These are phyloP conservation scores for Carlito syrichta DNA, from an alignment of 2,113 vertebrate genomes.

Conservation along the genomic window DNA sequence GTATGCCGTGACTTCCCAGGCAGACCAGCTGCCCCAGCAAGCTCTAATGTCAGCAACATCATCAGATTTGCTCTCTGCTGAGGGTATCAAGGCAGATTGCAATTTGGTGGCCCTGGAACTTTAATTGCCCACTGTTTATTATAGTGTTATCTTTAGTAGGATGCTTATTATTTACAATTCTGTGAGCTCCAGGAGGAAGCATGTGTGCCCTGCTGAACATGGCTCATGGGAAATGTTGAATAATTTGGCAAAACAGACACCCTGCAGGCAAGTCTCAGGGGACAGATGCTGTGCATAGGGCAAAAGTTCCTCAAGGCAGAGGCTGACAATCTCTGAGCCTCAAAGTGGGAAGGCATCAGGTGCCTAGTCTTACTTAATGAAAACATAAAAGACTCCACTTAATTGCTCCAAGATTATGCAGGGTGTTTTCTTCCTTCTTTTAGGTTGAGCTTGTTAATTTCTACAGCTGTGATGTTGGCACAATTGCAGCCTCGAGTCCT, in stretches of 20 bases:
- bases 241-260: constrained; percentile 34
- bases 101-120: constrained; percentile 11
- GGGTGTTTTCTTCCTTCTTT: constrained; percentile 44
- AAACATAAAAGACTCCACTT: constrained; percentile 72
- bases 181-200: neutral
- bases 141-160: constrained; percentile 53
- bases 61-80: neutral
- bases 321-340: neutral
- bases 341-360: constrained; percentile 47
- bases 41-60: neutral
- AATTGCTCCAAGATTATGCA: constrained; percentile 67
- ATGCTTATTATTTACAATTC: constrained; percentile 55
- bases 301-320: neutral
- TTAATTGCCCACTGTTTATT: constrained; percentile 50
- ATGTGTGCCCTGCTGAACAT: neutral
- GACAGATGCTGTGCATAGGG: constrained; percentile 17
- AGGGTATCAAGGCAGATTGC: neutral
- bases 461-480: constrained; percentile 73
- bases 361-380: constrained; percentile 70
- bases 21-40: neutral
- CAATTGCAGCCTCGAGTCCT: constrained; percentile 72
- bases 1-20: neutral
- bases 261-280: constrained; percentile 1
- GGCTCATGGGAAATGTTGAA: constrained; percentile 29
- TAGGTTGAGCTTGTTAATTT: constrained; percentile 76